These are phyloP conservation scores for Monochamus saltuarius DNA, from an alignment of 1,140 invertebrate genomes.

Conservation along the genomic window DNA sequence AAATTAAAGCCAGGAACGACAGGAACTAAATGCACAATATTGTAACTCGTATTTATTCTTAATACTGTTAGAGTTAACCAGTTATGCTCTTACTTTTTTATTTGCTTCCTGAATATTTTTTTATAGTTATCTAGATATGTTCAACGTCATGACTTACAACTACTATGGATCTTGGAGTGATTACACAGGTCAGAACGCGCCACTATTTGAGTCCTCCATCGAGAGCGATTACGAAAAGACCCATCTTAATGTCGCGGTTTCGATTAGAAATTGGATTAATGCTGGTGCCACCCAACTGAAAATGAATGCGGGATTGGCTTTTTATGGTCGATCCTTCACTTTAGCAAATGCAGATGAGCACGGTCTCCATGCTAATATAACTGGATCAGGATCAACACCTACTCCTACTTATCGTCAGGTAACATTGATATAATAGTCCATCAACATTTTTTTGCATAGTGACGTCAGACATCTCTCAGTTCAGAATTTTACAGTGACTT, in stretches of 20 bases:
- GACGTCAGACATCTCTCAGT: no score
- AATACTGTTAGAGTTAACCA: no score
- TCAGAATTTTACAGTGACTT: no score
- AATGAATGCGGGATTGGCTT: conserved; percentile 63
- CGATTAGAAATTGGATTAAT: conserved; percentile 45
- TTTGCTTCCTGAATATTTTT: conserved; percentile 55
- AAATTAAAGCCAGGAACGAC: no score
- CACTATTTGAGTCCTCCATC: conserved; percentile 55
- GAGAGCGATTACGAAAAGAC: conserved; percentile 50
- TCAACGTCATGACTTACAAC: conserved; percentile 71
- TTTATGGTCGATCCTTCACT: conserved; percentile 64
- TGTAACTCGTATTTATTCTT: no score
- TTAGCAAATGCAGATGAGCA: conserved; percentile 52
- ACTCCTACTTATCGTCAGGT: conserved; percentile 23
- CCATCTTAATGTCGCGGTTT: conserved; percentile 28
- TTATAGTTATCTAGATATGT: conserved; percentile 59
- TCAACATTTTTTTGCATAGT: no score
- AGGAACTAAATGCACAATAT: no score
- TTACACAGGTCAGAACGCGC: conserved; percentile 59
- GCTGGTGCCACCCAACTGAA: conserved; percentile 56
- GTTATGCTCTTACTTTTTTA: neutral
- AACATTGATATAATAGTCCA: conserved; percentile 2
- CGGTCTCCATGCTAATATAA: conserved; percentile 53
- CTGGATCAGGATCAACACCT: conserved; percentile 46
- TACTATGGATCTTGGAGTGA: conserved; percentile 66